Evolutionary conservation across 2,113 vertebrate genomes (phyloP).

Genomic region (Chaetodon auriga): DNA sequence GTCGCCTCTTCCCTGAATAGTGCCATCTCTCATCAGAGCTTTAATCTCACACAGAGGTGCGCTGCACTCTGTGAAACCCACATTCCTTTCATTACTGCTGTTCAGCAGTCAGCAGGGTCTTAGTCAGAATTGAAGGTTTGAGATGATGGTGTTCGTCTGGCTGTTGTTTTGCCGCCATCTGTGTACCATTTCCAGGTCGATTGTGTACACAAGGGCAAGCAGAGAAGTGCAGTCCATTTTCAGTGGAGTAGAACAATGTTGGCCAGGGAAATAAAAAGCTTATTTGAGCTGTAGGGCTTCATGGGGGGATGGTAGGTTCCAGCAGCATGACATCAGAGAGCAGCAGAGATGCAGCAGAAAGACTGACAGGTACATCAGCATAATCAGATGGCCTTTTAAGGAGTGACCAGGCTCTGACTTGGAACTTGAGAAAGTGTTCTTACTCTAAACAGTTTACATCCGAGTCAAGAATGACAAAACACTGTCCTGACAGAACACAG

Average conservation of each 20-base stretch:
- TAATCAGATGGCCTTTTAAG: slow-evolving; percentile 81
- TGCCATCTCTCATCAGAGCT: slow-evolving; percentile 53
- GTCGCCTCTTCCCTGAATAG: slow-evolving; percentile 40
- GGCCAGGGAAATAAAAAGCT: not conserved
- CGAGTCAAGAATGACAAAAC: slow-evolving; percentile 59
- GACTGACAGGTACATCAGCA: slow-evolving; percentile 58
- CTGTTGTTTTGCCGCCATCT: slow-evolving; percentile 27
- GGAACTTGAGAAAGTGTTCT: slow-evolving; percentile 67
- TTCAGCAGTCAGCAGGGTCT: slow-evolving; percentile 27
- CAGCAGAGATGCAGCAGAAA: slow-evolving; percentile 39
- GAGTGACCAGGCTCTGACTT: slow-evolving; percentile 64
- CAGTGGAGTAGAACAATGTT: not conserved
- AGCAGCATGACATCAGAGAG: slow-evolving; percentile 62
- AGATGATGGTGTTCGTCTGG: not conserved
- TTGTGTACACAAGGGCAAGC: slow-evolving; percentile 5
- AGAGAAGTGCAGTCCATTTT: not conserved
- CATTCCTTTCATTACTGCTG: slow-evolving; percentile 43
- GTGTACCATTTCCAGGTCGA: not conserved
- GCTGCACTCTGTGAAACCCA: not conserved
- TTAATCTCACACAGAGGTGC: slow-evolving; percentile 42
- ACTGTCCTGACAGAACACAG: slow-evolving; percentile 58
- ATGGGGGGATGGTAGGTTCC: slow-evolving; percentile 37
- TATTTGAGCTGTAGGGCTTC: not conserved
- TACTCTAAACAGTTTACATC: slow-evolving; percentile 83
- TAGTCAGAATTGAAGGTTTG: not conserved